Evolutionary conservation across 2,888 invertebrate genomes (phyloP).

Genomic region (Scelioninae gen. 2): DNA sequence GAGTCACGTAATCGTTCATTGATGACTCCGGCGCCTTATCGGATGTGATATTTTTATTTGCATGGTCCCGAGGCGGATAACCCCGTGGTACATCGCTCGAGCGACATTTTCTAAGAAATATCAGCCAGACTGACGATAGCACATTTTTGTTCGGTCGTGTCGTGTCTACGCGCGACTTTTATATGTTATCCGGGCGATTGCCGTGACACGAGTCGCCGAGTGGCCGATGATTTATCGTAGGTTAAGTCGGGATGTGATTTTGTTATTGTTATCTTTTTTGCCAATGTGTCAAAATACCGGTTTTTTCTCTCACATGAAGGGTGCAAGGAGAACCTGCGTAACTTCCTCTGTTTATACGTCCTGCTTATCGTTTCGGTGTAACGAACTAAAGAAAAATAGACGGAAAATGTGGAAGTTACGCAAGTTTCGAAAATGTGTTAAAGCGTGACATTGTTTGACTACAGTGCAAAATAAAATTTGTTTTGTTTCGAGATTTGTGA

Average conservation of each 20-base stretch:
- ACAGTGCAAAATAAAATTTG: no score
- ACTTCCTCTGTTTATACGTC: no score
- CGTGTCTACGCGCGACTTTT: conserved; percentile 52
- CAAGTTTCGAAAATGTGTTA: no score
- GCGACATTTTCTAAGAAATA: conserved; percentile 57
- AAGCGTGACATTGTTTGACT: no score
- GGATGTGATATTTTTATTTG: conserved; percentile 49
- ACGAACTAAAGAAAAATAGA: no score
- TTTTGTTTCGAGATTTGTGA: no score
- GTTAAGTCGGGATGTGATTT: conserved; percentile 1
- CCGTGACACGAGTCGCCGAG: conserved; percentile 40
- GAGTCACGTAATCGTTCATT: conserved; percentile 55
- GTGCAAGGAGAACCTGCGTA: no score
- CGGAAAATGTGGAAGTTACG: no score
- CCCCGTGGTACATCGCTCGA: conserved; percentile 49
- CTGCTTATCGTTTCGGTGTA: no score
- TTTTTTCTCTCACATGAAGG: no score
- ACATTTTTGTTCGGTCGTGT: conserved; percentile 43
- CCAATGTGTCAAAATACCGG: no score
- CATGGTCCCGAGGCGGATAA: conserved; percentile 59
- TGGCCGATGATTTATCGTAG: conserved; percentile 15
- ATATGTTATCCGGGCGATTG: conserved; percentile 48
- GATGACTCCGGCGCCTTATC: conserved; percentile 55
- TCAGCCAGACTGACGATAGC: conserved; percentile 55
- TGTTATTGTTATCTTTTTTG: conserved; percentile 27